Evolutionary conservation across 2,113 vertebrate species (phyloP).

Genomic region (Engraulis encrasicolus): DNA sequence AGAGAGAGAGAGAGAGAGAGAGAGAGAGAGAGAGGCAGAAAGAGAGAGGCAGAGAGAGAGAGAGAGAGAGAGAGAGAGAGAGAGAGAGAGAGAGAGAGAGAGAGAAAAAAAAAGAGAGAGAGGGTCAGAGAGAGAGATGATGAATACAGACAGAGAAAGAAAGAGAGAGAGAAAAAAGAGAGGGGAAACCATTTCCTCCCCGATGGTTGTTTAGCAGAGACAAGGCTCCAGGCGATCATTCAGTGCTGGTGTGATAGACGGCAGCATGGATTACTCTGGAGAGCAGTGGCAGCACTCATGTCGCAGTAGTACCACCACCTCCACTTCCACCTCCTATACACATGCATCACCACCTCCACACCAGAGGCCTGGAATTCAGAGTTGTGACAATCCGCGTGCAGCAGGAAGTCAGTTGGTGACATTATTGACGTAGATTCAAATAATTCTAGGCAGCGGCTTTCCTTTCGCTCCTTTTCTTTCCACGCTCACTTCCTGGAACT

Average conservation of each 20-base stretch:
- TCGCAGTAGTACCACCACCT: no score
- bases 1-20: constrained; percentile 37
- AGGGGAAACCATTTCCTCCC: constrained; percentile 46
- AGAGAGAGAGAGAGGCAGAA: constrained; percentile 29
- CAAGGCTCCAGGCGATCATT: not conserved
- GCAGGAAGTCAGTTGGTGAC: no score
- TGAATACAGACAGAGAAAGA: not conserved
- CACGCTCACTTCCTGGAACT: no score
- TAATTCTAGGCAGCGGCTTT: no score
- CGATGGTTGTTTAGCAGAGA: not conserved
- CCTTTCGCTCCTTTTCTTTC: no score
- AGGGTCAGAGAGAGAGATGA: constrained; percentile 1
- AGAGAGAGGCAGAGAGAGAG: not conserved
- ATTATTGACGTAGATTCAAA: no score
- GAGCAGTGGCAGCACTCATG: no score
- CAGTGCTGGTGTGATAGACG: not conserved
- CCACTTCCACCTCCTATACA: no score
- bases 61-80: constrained; percentile 56
- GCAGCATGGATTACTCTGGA: not conserved
- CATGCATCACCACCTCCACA: no score
- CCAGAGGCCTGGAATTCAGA: no score
- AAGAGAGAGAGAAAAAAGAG: constrained; percentile 44
- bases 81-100: constrained; percentile 2
- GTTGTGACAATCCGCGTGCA: no score
- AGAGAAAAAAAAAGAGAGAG: constrained; percentile 14